phyloP scores from a whole-genome alignment of 2,797 vertebrate genomes.

The Chaenodraco wilsoni region DNA sequence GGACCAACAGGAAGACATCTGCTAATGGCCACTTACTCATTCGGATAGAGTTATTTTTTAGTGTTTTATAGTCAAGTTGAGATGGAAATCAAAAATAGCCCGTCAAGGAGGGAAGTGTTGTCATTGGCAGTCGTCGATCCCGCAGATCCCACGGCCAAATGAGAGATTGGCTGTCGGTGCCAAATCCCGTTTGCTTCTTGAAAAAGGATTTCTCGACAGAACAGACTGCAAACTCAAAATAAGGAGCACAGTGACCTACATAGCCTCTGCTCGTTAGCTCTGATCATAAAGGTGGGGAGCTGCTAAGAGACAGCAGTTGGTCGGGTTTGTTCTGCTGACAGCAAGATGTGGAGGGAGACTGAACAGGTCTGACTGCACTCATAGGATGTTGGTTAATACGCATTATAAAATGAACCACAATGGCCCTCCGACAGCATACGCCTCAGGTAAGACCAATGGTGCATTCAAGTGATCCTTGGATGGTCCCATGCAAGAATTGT shows the following conservation, averaged over 20 bases:
- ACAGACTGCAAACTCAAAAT: constrained; percentile 71
- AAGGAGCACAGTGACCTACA: constrained; percentile 65
- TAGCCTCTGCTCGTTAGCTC: constrained; percentile 42
- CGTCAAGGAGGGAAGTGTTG: constrained; percentile 68
- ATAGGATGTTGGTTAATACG: not conserved
- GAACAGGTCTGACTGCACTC: not conserved
- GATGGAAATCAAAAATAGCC: constrained; percentile 77
- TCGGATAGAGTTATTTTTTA: constrained; percentile 51
- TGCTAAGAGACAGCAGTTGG: constrained; percentile 6
- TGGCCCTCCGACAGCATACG: too few relatives aligned
- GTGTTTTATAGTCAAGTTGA: constrained; percentile 65
- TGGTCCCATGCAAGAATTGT: too few relatives aligned
- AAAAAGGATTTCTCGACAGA: constrained; percentile 68
- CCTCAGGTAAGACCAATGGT: too few relatives aligned
- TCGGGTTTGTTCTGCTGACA: constrained; percentile 2
- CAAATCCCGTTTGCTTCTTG: constrained; percentile 69
- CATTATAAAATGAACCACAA: too few relatives aligned
- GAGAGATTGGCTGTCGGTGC: constrained; percentile 63
- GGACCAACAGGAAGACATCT: constrained; percentile 78
- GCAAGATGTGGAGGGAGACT: not conserved
- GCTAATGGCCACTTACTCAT: constrained; percentile 68
- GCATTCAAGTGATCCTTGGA: too few relatives aligned
- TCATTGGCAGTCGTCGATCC: constrained; percentile 73
- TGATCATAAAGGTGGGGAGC: constrained; percentile 26
- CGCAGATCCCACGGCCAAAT: constrained; percentile 66